These are phyloP conservation scores for Anguilla anguilla DNA, from an alignment of 2,797 vertebrate genomes.

Conservation along the genomic window DNA sequence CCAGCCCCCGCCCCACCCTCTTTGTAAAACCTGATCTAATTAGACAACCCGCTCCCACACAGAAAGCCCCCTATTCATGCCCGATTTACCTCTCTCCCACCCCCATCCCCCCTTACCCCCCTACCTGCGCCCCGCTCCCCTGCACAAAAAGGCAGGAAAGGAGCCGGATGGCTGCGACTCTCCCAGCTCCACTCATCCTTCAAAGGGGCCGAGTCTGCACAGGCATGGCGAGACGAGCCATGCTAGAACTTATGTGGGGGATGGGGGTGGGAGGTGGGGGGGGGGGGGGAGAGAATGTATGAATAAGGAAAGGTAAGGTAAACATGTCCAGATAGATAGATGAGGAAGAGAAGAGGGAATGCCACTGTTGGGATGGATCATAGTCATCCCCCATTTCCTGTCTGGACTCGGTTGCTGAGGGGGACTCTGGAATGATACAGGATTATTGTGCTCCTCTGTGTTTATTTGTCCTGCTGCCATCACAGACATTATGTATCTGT, in stretches of 20 bases:
- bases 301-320: constrained; percentile 32
- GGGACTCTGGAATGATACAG: not conserved
- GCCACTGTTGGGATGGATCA: constrained; percentile 17
- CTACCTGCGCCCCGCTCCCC: not conserved
- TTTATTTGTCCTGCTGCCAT: constrained; percentile 25
- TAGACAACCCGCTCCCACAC: not conserved
- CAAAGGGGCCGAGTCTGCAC: constrained; percentile 9
- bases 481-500: constrained; percentile 12
- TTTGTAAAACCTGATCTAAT: constrained; percentile 31
- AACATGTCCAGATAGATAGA: constrained; percentile 33
- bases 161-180: not conserved
- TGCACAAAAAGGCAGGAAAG: not conserved
- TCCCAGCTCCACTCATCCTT: constrained; percentile 9
- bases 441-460: constrained; percentile 23
- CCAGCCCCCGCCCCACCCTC: not conserved
- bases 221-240: constrained; percentile 25
- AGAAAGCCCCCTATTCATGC: constrained; percentile 26
- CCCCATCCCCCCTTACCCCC: not conserved
- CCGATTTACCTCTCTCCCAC: not conserved
- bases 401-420: not conserved
- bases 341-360: constrained; percentile 6
- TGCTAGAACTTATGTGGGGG: constrained; percentile 15
- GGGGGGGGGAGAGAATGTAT: not conserved
- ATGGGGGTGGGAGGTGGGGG: not conserved
- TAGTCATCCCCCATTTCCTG: not conserved